Evolutionary conservation across 2,797 vertebrate genomes (phyloP), one percentile per base, ranked within the genome.

Genomic region (Danio kyathit): DNA sequence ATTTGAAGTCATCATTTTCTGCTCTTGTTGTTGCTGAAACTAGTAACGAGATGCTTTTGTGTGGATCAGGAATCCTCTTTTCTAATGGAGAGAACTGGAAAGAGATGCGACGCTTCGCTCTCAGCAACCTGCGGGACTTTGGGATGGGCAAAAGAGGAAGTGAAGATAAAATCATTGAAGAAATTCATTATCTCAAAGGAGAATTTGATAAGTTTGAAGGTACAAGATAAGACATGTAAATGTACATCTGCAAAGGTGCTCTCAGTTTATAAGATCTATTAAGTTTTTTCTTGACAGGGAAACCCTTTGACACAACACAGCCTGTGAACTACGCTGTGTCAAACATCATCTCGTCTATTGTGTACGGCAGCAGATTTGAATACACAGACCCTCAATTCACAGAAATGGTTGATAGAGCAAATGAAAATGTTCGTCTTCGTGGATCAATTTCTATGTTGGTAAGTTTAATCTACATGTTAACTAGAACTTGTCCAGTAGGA

Each of bases 11-110:
- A 61, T 7, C 38, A 8, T 7, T 13, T 60, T 38, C 19, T 59
- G 9, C 13, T 41, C 13, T 6, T 16, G 0, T 16, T 17, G 41
- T 12, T 43, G 9, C 41, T 64, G 5, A 16, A 6, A 6, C 16
- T 0, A 0, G 14, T n/a, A 6, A 29, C 1, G 3, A 8, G 10
- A 13, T 13, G 9, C 0, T 54, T 49, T 10, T 29, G n/a, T 77
- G 2, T 46, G 16, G 10, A 19, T 51, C 41, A 94, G 94, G 94
- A 17, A 90, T 95, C 21, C 0, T 93, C 0, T 92, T 94, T 81
- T 44, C 91, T 21, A 94, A 95, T 3, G 94, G 93, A 67, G 91
- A 93, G 5, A 86, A 88, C 0, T 94, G 94, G 93, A 93, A 89
- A 77, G 92, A 93, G 77, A 84, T 95, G 93, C 90, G 92, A 70